Conservation (phyloP, 2,797 vertebrate species). For the Ceyx erithaca region DNA sequence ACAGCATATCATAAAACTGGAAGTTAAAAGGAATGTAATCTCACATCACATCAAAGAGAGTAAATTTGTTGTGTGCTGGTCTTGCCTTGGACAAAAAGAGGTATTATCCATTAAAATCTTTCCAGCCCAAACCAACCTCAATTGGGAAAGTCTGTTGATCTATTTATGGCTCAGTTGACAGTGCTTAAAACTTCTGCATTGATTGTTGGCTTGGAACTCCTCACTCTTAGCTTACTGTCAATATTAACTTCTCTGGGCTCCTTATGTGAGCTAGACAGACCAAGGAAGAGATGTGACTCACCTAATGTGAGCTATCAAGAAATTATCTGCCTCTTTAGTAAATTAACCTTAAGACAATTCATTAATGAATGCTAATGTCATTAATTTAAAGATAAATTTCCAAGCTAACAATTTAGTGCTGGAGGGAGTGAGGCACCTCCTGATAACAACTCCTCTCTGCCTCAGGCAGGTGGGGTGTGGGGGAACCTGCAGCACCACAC, state of each 20-base stretch:
- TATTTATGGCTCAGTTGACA: slow-evolving; percentile 15
- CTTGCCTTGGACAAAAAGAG: not conserved
- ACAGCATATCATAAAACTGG: not conserved
- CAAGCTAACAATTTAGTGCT: not conserved
- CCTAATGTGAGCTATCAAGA: not conserved
- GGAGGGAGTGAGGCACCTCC: not conserved
- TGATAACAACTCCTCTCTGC: not conserved
- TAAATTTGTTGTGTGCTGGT: slow-evolving; percentile 25
- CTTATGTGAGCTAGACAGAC: not conserved
- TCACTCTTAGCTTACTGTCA: not conserved
- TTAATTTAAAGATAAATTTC: not conserved
- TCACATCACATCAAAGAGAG: slow-evolving; percentile 42
- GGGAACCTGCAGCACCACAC: not conserved
- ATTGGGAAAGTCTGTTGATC: not conserved
- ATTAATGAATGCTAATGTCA: not conserved
- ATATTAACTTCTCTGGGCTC: not conserved
- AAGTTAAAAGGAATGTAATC: slow-evolving; percentile 61
- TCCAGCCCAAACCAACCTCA: not conserved
- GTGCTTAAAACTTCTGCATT: not conserved
- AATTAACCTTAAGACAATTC: not conserved
- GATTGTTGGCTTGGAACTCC: not conserved
- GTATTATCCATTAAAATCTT: not conserved
- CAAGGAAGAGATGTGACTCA: not conserved
- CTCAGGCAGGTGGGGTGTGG: not conserved
- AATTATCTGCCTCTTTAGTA: not conserved